Conservation (phyloP, 1,140 invertebrate genomes). For the Drosophila mayri region DNA sequence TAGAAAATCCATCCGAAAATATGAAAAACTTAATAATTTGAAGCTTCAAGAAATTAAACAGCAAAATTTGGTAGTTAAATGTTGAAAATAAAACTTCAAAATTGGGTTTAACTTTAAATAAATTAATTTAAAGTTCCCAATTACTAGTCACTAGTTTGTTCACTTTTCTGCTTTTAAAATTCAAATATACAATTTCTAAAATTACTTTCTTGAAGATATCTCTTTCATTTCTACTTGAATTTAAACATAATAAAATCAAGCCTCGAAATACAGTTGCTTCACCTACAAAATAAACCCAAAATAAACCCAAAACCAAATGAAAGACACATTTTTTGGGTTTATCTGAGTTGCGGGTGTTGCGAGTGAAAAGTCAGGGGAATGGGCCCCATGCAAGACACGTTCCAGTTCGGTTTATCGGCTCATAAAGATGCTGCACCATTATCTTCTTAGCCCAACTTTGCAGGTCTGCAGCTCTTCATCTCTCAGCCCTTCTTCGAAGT, state of each 20-base stretch:
- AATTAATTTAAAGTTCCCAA: no score
- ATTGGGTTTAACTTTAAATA: no score
- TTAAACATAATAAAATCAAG: background rate
- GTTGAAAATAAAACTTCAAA: no score
- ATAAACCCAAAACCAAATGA: background rate
- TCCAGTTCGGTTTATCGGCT: slow-evolving; percentile 25
- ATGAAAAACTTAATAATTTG: no score
- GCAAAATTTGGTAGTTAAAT: no score
- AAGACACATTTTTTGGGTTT: slow-evolving; percentile 4
- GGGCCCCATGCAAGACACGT: slow-evolving; percentile 21
- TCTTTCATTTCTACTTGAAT: no score
- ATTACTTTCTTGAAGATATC: background rate
- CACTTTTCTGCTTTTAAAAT: background rate
- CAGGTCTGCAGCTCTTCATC: background rate
- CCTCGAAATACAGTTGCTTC: background rate
- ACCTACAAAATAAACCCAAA: background rate
- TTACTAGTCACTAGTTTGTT: background rate
- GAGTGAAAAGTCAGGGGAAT: slow-evolving; percentile 1
- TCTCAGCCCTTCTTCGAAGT: background rate
- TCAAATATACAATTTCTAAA: background rate
- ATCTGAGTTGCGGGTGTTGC: slow-evolving; percentile 3
- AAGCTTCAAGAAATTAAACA: no score
- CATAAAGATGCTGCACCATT: slow-evolving; percentile 21
- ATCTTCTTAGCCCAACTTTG: background rate
- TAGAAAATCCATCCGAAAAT: no score